phyloP scores from a whole-genome alignment of 2,113 vertebrate species.

The Nesospiza acunhae region DNA sequence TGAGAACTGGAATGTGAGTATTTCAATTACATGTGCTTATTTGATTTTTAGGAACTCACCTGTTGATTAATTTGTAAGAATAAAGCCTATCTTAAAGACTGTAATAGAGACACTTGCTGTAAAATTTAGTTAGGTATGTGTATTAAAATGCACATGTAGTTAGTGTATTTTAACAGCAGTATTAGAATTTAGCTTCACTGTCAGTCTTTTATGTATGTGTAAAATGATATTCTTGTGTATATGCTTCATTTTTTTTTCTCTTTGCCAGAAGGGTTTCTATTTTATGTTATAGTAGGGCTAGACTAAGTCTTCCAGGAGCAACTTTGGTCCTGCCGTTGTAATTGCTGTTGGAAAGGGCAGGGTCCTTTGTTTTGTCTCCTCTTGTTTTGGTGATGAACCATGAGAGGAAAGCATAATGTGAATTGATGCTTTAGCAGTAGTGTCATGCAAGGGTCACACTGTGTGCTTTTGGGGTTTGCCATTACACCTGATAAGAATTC shows the following conservation, averaged over 20 bases:
- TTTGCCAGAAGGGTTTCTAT: not conserved
- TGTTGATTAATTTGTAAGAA: not conserved
- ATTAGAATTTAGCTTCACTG: not conserved
- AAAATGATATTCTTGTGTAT: not conserved
- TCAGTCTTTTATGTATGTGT: not conserved
- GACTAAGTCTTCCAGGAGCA: not conserved
- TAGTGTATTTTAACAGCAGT: not conserved
- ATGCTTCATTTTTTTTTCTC: not conserved
- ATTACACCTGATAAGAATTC: not conserved
- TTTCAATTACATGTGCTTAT: not conserved
- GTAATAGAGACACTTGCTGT: not conserved
- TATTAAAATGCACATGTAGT: not conserved
- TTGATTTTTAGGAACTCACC: not conserved
- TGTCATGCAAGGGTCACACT: accelerated
- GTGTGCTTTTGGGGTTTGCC: not conserved
- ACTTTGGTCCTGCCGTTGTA: not conserved
- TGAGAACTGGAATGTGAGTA: not conserved
- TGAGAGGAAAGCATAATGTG: not conserved
- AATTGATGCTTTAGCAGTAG: not conserved
- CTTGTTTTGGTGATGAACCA: not conserved
- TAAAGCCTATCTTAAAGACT: not conserved
- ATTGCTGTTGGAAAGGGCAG: not conserved
- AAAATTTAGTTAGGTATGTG: not conserved
- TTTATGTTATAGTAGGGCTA: not conserved
- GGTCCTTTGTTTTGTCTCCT: not conserved